Percentiles rank a stretch among this genome's conserved stretches.
Evolutionary conservation across 2,797 vertebrate genomes (phyloP).

Genomic region (Iguana delicatissima): DNA sequence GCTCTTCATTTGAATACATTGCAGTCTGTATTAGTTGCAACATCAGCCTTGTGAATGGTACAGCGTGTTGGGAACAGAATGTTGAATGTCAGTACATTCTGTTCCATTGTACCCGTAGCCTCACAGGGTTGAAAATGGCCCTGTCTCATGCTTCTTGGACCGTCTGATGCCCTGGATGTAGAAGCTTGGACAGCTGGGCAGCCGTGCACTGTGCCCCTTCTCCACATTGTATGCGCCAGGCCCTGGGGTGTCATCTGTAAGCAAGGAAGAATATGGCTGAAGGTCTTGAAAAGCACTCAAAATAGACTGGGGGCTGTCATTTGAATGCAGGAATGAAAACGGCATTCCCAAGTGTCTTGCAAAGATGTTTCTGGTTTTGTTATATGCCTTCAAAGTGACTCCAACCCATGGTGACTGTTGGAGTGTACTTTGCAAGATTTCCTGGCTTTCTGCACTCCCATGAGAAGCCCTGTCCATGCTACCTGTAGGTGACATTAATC

Average conservation of each 20-base stretch:
- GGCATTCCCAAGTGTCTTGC: neutral
- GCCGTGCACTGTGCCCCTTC: rapidly evolving
- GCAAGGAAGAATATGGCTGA: neutral
- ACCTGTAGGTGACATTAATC: too few relatives aligned
- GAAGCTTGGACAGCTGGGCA: neutral
- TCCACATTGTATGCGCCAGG: rapidly evolving
- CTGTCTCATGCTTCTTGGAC: neutral
- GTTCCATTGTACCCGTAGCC: neutral
- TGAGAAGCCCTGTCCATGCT: too few relatives aligned
- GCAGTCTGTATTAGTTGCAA: conserved; percentile 11
- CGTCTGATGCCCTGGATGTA: conserved; percentile 25
- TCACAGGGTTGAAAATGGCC: conserved; percentile 10
- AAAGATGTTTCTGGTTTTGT: too few relatives aligned
- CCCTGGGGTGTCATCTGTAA: neutral
- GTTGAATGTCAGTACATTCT: rapidly evolving
- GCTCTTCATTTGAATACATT: neutral
- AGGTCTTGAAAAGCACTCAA: neutral
- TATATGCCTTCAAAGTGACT: too few relatives aligned
- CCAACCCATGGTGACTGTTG: too few relatives aligned
- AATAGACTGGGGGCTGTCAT: neutral
- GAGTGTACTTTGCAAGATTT: too few relatives aligned
- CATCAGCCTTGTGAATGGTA: neutral
- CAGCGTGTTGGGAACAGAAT: neutral
- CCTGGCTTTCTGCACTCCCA: too few relatives aligned
- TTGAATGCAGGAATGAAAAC: neutral